A percentile compares a stretch with the other conserved stretches of the same genome.
Conservation (phyloP, 2,113 vertebrate species). For the Nanorana parkeri region DNA sequence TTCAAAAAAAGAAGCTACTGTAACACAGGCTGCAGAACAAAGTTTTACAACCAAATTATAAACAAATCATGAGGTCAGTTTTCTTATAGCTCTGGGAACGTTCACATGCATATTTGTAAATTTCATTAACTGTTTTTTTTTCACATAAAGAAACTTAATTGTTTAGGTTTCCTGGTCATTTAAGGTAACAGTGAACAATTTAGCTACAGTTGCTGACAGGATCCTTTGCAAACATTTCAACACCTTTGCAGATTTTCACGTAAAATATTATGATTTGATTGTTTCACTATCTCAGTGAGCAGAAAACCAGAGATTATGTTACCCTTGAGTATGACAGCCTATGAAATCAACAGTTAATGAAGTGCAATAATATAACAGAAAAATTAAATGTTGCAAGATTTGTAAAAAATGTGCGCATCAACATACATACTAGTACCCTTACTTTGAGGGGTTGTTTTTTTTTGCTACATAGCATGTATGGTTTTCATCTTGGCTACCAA, state of each 20-base stretch:
- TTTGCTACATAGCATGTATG: constrained; percentile 1
- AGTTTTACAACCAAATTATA: no score
- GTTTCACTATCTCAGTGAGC: not conserved
- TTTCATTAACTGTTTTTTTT: no score
- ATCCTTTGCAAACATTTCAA: not conserved
- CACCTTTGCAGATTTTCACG: not conserved
- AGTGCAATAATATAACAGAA: not conserved
- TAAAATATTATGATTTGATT: not conserved
- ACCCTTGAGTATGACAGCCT: not conserved
- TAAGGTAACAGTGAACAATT: no score
- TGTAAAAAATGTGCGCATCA: not conserved
- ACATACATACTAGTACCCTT: not conserved
- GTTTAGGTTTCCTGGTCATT: no score
- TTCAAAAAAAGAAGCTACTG: no score
- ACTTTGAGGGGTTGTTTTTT: not conserved
- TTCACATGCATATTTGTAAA: no score
- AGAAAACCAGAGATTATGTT: not conserved
- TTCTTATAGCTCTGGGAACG: no score
- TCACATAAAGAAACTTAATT: no score
- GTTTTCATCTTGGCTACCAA: constrained; percentile 35
- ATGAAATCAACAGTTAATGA: not conserved
- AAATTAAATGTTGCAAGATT: not conserved
- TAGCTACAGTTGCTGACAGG: not conserved
- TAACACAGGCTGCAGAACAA: no score
- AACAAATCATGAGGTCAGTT: no score